phyloP scores from a whole-genome alignment of 2,113 vertebrate genomes.

The Lycaon pictus region DNA sequence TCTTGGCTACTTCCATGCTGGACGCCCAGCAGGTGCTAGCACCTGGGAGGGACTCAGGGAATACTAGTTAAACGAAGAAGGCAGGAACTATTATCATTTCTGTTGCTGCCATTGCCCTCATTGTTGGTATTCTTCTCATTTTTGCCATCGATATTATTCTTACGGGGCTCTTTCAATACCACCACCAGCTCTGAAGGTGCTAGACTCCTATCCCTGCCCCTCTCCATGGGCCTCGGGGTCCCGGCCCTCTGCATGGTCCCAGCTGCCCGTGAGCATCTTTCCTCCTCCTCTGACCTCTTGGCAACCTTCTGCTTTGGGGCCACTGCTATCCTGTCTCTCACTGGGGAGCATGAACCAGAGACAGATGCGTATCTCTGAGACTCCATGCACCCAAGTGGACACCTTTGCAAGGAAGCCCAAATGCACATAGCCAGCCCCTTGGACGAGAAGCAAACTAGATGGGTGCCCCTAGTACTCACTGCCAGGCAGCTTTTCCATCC shows the following conservation, averaged over 20 bases:
- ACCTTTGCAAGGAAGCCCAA: neutral
- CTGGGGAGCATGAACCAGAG: neutral
- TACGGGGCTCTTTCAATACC: neutral
- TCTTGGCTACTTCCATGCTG: neutral
- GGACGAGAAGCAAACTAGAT: neutral
- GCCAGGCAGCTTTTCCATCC: neutral
- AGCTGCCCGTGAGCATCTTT: neutral
- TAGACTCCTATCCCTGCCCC: neutral
- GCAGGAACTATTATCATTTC: neutral
- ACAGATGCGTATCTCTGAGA: neutral
- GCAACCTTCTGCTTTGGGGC: neutral
- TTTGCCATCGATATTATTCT: neutral
- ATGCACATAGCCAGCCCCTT: neutral
- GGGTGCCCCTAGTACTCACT: neutral
- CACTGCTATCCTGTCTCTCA: neutral
- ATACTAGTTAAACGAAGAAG: neutral
- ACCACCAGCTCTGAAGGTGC: neutral
- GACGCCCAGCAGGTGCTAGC: neutral
- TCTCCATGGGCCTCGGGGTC: neutral
- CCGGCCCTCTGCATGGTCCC: neutral
- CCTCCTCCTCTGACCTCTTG: neutral
- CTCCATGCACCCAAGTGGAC: neutral
- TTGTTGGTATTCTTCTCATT: neutral
- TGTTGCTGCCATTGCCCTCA: neutral
- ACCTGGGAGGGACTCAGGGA: neutral